Percentiles rank a stretch among this genome's conserved stretches.
Conservation (phyloP, 30 jellyfish, hydroid and myxozoan species). For the Phacellophora camtschatica region DNA sequence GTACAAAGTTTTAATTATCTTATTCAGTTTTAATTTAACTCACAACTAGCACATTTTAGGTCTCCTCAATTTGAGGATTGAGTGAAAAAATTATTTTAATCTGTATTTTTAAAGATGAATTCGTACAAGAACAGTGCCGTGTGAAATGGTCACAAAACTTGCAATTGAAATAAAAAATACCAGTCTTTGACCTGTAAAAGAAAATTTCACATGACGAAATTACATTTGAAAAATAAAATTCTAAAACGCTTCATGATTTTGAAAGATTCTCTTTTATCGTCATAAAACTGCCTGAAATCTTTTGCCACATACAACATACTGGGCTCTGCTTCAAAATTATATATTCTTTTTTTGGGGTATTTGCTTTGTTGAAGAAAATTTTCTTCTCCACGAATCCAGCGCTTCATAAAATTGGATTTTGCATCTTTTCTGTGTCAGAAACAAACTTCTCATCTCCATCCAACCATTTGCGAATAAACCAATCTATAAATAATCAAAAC, state of each 20-base stretch:
- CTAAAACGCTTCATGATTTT: background rate
- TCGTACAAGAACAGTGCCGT: slow-evolving; percentile 19
- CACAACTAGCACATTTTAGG: too few species aligned
- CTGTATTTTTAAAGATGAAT: background rate
- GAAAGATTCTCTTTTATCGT: background rate
- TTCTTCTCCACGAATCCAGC: slow-evolving; percentile 39
- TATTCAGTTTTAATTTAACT: too few species aligned
- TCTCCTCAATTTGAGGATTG: too few species aligned
- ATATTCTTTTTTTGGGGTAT: slow-evolving; percentile 21
- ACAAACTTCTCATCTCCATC: slow-evolving; percentile 21
- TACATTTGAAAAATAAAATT: slow-evolving; percentile 17
- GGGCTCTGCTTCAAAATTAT: background rate
- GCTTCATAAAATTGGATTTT: background rate
- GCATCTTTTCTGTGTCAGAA: slow-evolving; percentile 11
- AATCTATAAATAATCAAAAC: too few species aligned
- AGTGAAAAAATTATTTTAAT: background rate
- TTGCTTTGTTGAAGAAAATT: background rate
- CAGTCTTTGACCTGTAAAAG: slow-evolving; percentile 27
- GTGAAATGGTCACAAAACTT: slow-evolving; percentile 18
- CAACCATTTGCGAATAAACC: slow-evolving; percentile 8
- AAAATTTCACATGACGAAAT: slow-evolving; percentile 8
- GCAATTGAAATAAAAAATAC: slow-evolving; percentile 21
- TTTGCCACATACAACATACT: slow-evolving; percentile 18
- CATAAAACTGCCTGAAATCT: background rate
- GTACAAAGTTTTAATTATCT: too few species aligned